Conservation (phyloP, 2,888 invertebrate genomes). For the Margaritifera margaritifera region DNA sequence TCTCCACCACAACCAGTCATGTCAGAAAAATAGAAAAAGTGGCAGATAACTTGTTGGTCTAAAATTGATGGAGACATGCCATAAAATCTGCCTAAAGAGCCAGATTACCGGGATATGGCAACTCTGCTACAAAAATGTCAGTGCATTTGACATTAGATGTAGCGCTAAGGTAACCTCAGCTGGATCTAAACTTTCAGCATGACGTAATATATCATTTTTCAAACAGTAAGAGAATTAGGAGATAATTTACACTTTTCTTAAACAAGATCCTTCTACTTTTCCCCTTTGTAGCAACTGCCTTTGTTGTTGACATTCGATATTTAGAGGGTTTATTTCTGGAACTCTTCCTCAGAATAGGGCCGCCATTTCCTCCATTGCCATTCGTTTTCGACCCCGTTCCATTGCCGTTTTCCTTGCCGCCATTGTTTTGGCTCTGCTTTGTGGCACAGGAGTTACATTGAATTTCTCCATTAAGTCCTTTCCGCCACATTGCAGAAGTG, state of each 20-base stretch:
- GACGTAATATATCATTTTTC: no score
- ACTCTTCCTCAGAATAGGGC: conserved; percentile 65
- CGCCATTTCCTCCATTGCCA: conserved; percentile 38
- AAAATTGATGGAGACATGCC: no score
- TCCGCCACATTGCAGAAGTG: conserved; percentile 81
- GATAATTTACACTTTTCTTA: conserved; percentile 75
- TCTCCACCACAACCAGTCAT: no score
- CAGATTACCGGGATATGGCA: no score
- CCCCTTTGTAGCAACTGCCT: conserved; percentile 76
- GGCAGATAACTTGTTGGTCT: no score
- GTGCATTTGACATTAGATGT: no score
- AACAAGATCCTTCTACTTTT: conserved; percentile 85
- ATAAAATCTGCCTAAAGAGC: no score
- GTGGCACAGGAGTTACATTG: conserved; percentile 82
- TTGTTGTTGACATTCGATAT: conserved; percentile 52
- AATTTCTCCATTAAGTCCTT: conserved; percentile 82
- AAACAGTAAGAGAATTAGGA: background rate
- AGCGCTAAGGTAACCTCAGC: no score
- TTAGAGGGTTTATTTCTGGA: conserved; percentile 66
- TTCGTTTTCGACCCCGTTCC: conserved; percentile 16
- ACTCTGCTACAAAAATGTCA: no score
- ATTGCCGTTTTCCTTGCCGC: conserved; percentile 37
- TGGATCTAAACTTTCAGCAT: no score
- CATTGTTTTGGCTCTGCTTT: conserved; percentile 65
- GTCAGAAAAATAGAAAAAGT: no score